Evolutionary conservation across 1,140 invertebrate genomes (phyloP).

Genomic region (Drosophila santomea): DNA sequence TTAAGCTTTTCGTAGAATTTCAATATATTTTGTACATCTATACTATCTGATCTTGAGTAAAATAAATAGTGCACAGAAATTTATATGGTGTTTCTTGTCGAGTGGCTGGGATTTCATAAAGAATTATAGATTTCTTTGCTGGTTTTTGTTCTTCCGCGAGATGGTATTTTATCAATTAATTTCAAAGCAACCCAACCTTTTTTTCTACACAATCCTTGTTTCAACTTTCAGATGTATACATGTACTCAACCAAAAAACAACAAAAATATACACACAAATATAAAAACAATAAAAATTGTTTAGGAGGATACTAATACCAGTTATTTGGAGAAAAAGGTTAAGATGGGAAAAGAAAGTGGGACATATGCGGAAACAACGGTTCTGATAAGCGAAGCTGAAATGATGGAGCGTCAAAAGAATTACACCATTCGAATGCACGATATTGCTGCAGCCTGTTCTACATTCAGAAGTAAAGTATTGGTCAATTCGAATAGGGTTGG

Average conservation of each 20-base stretch:
- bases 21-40: conserved; percentile 17
- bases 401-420: conserved; percentile 5
- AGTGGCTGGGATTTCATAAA: too few relatives aligned
- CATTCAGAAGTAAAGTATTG: conserved; percentile 8
- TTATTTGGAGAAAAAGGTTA: neutral
- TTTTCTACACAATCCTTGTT: neutral
- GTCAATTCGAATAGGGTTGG: neutral
- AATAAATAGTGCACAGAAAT: neutral
- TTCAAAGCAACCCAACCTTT: too few relatives aligned
- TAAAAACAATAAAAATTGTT: neutral
- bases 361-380: neutral
- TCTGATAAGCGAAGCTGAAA: conserved; percentile 11
- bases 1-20: conserved; percentile 66
- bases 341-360: neutral
- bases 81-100: too few relatives aligned
- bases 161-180: too few relatives aligned
- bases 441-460: neutral
- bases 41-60: neutral
- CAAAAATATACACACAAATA: conserved; percentile 1
- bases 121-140: too few relatives aligned
- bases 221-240: neutral
- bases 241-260: neutral
- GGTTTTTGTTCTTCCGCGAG: neutral
- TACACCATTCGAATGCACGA: conserved; percentile 16
- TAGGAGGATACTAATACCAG: neutral